Evolutionary conservation across 2,113 vertebrate species (phyloP).

Genomic region (Trichechus manatus): DNA sequence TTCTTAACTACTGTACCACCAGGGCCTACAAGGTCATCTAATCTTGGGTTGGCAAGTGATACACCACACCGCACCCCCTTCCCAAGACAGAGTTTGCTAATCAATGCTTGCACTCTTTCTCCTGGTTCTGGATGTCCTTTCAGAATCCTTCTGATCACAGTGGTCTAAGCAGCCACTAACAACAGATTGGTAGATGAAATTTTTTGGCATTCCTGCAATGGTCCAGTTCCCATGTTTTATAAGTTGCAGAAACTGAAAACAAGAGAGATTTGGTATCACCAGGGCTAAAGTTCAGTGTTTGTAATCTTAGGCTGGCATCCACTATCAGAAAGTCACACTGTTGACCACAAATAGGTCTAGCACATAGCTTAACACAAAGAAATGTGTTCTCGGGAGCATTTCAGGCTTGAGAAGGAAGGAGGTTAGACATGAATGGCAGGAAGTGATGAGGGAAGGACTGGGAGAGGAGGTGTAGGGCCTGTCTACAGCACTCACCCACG

Average conservation of each 20-base stretch:
- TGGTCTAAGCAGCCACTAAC: background rate
- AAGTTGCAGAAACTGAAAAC: background rate
- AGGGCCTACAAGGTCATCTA: background rate
- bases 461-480: background rate
- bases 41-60: background rate
- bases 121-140: background rate
- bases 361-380: background rate
- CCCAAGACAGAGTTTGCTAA: background rate
- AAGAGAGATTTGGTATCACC: background rate
- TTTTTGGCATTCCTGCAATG: background rate
- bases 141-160: background rate
- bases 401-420: background rate
- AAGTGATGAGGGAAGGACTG: background rate
- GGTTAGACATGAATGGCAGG: background rate
- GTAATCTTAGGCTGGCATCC: background rate
- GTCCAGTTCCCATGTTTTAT: background rate
- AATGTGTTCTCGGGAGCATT: background rate
- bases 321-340: slow-evolving; percentile 14
- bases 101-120: background rate
- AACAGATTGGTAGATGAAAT: background rate
- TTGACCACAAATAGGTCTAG: background rate
- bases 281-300: background rate
- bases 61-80: background rate
- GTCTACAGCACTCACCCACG: background rate
- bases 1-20: no score